phyloP scores from a whole-genome alignment of 35 echinoderm and acorn worm genomes.

The Ophiothrix spiculata region DNA sequence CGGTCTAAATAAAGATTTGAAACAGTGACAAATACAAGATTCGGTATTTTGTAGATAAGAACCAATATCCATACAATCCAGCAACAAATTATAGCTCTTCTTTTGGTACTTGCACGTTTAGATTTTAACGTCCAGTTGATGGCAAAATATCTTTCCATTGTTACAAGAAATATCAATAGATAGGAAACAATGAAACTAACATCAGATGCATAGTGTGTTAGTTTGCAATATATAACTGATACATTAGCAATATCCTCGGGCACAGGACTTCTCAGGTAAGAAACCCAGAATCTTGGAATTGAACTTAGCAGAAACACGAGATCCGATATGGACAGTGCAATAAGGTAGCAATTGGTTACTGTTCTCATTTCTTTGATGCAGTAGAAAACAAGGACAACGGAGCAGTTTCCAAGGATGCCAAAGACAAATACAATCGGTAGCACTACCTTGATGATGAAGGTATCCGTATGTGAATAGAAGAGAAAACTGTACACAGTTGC shows the following conservation, averaged over 20 bases:
- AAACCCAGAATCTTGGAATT: neutral
- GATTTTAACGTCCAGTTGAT: neutral
- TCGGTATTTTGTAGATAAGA: neutral
- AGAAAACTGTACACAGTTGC: neutral
- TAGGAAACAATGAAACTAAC: neutral
- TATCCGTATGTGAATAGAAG: neutral
- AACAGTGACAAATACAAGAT: neutral
- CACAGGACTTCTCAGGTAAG: neutral
- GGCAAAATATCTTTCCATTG: neutral
- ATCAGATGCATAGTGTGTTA: neutral
- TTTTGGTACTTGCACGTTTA: neutral
- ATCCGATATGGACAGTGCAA: neutral
- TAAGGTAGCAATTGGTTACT: neutral
- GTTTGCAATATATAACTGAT: neutral
- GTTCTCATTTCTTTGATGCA: neutral
- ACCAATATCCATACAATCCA: neutral
- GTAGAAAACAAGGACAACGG: neutral
- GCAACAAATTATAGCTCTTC: neutral
- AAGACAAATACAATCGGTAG: neutral
- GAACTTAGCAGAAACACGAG: neutral
- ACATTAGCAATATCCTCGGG: neutral
- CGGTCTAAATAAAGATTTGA: neutral
- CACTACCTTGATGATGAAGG: neutral
- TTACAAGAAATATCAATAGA: neutral
- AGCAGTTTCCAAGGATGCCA: neutral